Conservation (phyloP, 2,888 invertebrate species). For the Gasteruption jaculator region DNA sequence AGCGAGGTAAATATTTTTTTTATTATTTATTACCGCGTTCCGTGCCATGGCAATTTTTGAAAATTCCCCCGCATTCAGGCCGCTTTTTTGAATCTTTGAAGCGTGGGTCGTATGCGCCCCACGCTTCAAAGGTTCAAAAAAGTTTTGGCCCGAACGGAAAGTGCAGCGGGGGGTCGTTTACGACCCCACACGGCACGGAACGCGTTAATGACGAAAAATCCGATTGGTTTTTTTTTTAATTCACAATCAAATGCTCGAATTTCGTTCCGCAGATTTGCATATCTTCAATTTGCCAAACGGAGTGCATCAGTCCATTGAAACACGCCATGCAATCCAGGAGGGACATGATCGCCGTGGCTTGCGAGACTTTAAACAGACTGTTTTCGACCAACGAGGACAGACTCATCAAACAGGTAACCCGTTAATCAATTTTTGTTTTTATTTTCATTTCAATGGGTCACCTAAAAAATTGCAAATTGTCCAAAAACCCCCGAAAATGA, state of each 20-base stretch:
- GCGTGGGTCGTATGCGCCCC: no score
- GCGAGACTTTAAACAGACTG: conserved; percentile 83
- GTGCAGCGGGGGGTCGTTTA: no score
- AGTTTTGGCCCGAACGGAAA: no score
- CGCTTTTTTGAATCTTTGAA: no score
- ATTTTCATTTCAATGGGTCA: conserved; percentile 7
- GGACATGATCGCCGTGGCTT: conserved; percentile 79
- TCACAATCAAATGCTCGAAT: conserved; percentile 5
- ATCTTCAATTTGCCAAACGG: conserved; percentile 76
- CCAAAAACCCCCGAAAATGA: conserved; percentile 9
- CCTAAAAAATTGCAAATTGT: conserved; percentile 4
- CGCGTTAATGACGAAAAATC: background rate
- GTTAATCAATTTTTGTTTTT: no score
- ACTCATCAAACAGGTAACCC: conserved; percentile 61
- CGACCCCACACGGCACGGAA: no score
- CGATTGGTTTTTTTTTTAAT: conserved; percentile 7
- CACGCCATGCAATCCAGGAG: conserved; percentile 82
- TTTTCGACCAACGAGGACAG: conserved; percentile 72
- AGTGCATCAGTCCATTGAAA: conserved; percentile 86
- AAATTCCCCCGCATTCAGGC: no score
- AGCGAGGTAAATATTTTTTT: conserved; percentile 63
- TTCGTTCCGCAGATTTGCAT: conserved; percentile 67
- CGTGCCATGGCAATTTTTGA: conserved; percentile 18
- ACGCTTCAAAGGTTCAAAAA: no score
- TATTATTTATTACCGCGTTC: conserved; percentile 8